Evolutionary conservation across 2,797 vertebrate genomes (phyloP), one percentile per base, ranked within the genome.

Genomic region (Streptopelia turtur): DNA sequence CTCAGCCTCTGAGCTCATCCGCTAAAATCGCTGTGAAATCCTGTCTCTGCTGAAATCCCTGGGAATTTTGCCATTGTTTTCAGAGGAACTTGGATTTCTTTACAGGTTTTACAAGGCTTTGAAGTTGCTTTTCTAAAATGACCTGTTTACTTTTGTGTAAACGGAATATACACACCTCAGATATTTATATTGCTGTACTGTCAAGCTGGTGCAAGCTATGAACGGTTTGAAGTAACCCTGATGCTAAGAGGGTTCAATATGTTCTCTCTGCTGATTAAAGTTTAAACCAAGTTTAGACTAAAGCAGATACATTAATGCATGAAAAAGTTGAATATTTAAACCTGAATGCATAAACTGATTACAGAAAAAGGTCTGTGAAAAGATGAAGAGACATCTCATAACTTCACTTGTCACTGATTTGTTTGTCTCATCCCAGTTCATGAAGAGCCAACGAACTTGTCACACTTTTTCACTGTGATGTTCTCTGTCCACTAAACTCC

Each of bases 311-410:
- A 89, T 90, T 79, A 93, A 93, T 93, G 80, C 86, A 66, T 0
- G 43, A 59, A 55, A 71, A 69, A 89, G 35, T 6, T 69, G 86
- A 93, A 91, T 92, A 90, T 93, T 90, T 93, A 86, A 91, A 91
- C 65, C 86, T 28, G 83, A 95, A 87, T 82, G 11, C 43, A 30
- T 86, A 24, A 91, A 76, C 22, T 3, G 57, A 61, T 72, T 11
- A 8, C 9, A 23, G 65, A 16, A 63, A 37, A 74, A 60, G 17
- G 14, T 31, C 75, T 68, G 30, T 39, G 24, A 52, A n/a, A 80
- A n/a, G 80, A 50, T 17, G 11, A 50, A 72, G 74, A n/a, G 80
- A 7, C 13, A 1, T 55, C 39, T 61, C 39, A 2, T 12, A 13
- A 1, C 37, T 53, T 28, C 45, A 6, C 28, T 79, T 79, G 43